Evolutionary conservation across 2,888 invertebrate genomes (phyloP).

Genomic region (Mythimna albipuncta): DNA sequence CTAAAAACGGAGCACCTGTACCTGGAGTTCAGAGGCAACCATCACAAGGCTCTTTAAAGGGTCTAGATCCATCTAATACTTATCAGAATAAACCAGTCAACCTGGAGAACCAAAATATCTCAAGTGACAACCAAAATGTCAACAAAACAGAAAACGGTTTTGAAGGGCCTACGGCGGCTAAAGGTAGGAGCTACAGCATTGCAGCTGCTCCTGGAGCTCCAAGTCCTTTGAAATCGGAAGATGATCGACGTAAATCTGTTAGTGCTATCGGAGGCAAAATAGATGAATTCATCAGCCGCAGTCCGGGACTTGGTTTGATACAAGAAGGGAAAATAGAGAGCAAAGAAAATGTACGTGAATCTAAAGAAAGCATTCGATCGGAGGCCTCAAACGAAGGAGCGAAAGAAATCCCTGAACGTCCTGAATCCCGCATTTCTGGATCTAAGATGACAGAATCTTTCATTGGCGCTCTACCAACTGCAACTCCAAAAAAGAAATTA

Average conservation of each 20-base stretch:
- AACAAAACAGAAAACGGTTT: slow-evolving; percentile 81
- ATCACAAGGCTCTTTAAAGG: slow-evolving; percentile 83
- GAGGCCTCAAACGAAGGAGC: slow-evolving; percentile 78
- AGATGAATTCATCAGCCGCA: slow-evolving; percentile 82
- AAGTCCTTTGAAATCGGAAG: slow-evolving; percentile 85
- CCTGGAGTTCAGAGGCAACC: slow-evolving; percentile 82
- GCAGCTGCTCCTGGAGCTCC: slow-evolving; percentile 88
- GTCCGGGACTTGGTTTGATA: slow-evolving; percentile 85
- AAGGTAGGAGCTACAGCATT: slow-evolving; percentile 90
- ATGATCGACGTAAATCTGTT: slow-evolving; percentile 88
- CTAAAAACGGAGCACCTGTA: slow-evolving; percentile 73
- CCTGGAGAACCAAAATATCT: slow-evolving; percentile 85
- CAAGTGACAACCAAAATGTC: slow-evolving; percentile 78
- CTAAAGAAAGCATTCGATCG: slow-evolving; percentile 85
- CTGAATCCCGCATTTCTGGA: slow-evolving; percentile 86
- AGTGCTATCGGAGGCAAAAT: slow-evolving; percentile 86
- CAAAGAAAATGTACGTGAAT: slow-evolving; percentile 84
- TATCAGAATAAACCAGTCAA: slow-evolving; percentile 83
- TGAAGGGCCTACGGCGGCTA: slow-evolving; percentile 84
- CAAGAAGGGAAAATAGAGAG: slow-evolving; percentile 86
- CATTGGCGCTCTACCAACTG: slow-evolving; percentile 82
- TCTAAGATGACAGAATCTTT: slow-evolving; percentile 89
- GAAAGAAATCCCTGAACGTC: slow-evolving; percentile 80
- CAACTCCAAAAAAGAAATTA: slow-evolving; percentile 78
- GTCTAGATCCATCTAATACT: slow-evolving; percentile 78